Percentiles rank a stretch among this genome's conserved stretches.
Evolutionary conservation across 2,113 vertebrate genomes (phyloP).

Genomic region (Orycteropus afer): DNA sequence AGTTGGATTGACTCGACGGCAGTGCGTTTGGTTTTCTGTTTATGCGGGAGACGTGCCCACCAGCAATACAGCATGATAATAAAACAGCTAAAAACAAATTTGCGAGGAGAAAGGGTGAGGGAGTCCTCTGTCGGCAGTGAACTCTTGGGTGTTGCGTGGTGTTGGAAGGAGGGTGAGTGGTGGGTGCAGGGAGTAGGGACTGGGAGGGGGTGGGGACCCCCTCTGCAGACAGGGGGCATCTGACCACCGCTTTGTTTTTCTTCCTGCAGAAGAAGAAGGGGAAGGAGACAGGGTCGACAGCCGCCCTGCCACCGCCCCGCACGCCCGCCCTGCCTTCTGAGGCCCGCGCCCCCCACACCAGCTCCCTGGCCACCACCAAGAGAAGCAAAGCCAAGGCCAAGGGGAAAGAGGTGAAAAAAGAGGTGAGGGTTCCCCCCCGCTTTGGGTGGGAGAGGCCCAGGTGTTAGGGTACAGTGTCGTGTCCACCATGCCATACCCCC

Average conservation of each 20-base stretch:
- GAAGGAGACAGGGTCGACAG: constrained; percentile 89
- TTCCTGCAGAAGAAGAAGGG: constrained; percentile 92
- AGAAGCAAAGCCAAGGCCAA: constrained; percentile 93
- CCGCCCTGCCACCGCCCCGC: constrained; percentile 86
- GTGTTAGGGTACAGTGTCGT: constrained; percentile 77
- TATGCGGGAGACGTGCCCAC: no score
- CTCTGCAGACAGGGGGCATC: neutral
- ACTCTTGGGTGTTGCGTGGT: neutral
- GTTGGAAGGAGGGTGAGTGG: neutral
- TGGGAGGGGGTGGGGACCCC: no score
- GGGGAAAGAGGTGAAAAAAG: constrained; percentile 92
- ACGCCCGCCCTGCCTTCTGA: constrained; percentile 88
- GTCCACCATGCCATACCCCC: constrained; percentile 89
- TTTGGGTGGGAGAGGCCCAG: neutral
- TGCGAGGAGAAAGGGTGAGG: neutral
- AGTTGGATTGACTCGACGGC: no score
- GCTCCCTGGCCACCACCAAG: constrained; percentile 86
- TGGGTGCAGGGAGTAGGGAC: no score
- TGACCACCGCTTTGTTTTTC: neutral
- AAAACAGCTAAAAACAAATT: neutral
- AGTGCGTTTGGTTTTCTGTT: no score
- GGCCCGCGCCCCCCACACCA: constrained; percentile 80
- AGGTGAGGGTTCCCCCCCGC: constrained; percentile 81
- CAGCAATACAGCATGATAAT: no score
- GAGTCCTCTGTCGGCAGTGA: neutral